These are phyloP conservation scores for Bettongia penicillata DNA, from an alignment of 2,113 vertebrate genomes.

Conservation along the genomic window DNA sequence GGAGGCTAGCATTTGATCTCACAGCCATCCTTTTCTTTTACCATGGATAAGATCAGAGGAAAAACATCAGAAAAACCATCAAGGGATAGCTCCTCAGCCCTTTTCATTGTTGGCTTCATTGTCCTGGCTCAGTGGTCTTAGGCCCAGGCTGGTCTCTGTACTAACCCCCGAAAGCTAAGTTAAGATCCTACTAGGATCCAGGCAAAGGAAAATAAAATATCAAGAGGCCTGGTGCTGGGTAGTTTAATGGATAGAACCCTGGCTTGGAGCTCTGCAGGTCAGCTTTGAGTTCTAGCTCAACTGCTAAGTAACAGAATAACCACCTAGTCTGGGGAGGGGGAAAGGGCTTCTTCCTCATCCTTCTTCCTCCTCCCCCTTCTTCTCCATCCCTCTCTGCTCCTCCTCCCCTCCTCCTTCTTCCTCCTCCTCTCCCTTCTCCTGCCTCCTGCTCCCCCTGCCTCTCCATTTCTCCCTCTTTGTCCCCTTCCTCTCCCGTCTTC, in stretches of 20 bases:
- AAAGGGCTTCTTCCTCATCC: no score
- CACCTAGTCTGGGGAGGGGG: background rate
- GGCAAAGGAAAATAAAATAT: background rate
- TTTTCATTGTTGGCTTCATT: background rate
- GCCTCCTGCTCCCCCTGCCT: fast-evolving
- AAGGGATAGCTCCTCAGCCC: background rate
- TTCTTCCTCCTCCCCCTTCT: background rate
- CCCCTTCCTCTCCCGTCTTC: background rate
- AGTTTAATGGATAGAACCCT: background rate
- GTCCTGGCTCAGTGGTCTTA: constrained; percentile 13
- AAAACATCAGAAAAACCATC: background rate
- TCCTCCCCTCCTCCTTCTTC: background rate
- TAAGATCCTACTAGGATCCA: background rate
- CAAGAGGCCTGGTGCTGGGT: fast-evolving
- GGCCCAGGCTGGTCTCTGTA: background rate
- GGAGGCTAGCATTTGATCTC: background rate
- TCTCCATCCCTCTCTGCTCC: background rate
- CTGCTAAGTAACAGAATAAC: background rate
- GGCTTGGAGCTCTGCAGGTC: background rate
- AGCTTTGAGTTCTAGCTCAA: background rate
- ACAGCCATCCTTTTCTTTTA: background rate
- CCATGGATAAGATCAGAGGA: background rate
- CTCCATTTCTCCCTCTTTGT: background rate
- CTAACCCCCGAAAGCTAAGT: background rate
- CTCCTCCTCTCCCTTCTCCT: background rate